Evolutionary conservation across 2,113 vertebrate genomes (phyloP), one percentile per base, ranked within the genome.

Genomic region (Columba livia): DNA sequence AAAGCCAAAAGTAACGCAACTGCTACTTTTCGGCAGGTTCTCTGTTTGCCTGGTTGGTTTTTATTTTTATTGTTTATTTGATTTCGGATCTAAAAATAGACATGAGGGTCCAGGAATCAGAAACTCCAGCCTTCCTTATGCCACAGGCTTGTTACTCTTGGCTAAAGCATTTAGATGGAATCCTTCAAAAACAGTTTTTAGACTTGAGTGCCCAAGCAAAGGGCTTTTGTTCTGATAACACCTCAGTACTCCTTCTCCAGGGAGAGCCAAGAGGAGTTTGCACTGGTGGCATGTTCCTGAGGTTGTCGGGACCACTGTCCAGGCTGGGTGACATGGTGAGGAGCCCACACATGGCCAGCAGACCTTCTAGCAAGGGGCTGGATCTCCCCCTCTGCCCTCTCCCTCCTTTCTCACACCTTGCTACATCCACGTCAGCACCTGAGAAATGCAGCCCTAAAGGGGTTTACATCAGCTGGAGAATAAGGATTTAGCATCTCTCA

Each of bases 21-120:
- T 54, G 15, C 32, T 42, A 1, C 79, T 91, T 88, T 87, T 67
- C 87, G 82, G 16, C 15, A 84, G 53, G 38, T 90, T 91, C 57
- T 86, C 17, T 42, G 12, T 69, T 64, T 92, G 66, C 47, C 66
- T 73, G 16, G 10, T 73, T 25, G 20, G 14, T 58, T 91, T 84
- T 87, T 57, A 56, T 78, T 93, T 90, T 94, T 75, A 67, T 42
- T 91, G 12, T 91, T 95, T 93, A 70, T 94, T 38, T 89, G 70
- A 90, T 84, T 94, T 95, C 48, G 82, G 42, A 66, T 47, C 67
- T 94, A 89, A 96, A 97, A 91, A 69, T 89, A 95, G 58, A 13
- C 44, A 62, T 0, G 2, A 93, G 66, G 73, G 58, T 29, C 62
- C 75, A 87, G 91, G 89, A 96, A 93, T 91, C 85, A 96, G 84